These are phyloP conservation scores for Spodoptera picta DNA, from an alignment of 2,888 invertebrate genomes.

Conservation along the genomic window DNA sequence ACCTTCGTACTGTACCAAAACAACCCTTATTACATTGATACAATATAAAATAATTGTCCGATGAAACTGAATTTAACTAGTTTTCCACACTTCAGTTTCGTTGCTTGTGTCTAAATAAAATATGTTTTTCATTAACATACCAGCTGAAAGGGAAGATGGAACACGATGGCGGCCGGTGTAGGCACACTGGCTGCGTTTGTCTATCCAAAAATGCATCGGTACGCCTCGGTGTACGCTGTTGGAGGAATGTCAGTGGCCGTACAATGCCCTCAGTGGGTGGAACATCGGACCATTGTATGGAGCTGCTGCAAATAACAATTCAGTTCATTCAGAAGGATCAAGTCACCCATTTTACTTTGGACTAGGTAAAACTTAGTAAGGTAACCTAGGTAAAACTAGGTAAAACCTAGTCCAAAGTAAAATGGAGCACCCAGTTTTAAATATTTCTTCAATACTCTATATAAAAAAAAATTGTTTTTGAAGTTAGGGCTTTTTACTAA, in stretches of 20 bases:
- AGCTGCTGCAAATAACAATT: conserved; percentile 31
- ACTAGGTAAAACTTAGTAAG: too few relatives aligned
- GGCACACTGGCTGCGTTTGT: conserved; percentile 94
- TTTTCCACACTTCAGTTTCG: too few relatives aligned
- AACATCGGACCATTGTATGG: conserved; percentile 43
- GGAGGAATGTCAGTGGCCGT: conserved; percentile 41
- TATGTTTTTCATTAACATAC: conserved; percentile 60
- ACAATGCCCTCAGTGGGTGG: conserved; percentile 32
- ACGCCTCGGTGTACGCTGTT: conserved; percentile 48
- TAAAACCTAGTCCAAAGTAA: too few relatives aligned
- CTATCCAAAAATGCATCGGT: conserved; percentile 96
- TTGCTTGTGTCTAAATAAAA: background rate
- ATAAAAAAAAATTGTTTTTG: too few relatives aligned
- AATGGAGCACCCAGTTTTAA: too few relatives aligned
- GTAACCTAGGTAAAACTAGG: too few relatives aligned
- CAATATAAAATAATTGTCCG: too few relatives aligned
- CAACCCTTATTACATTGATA: too few relatives aligned
- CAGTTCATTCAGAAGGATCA: background rate
- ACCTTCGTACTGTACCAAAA: background rate
- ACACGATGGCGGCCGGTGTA: conserved; percentile 92
- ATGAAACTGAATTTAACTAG: too few relatives aligned
- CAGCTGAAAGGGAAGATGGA: conserved; percentile 90
- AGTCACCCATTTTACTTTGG: too few relatives aligned
- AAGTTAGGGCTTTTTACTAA: too few relatives aligned
- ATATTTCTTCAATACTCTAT: too few relatives aligned